A percentile compares a stretch with the other conserved stretches of the same genome.
Conservation (phyloP, 2,797 vertebrate species). For the Prunella strophiata region DNA sequence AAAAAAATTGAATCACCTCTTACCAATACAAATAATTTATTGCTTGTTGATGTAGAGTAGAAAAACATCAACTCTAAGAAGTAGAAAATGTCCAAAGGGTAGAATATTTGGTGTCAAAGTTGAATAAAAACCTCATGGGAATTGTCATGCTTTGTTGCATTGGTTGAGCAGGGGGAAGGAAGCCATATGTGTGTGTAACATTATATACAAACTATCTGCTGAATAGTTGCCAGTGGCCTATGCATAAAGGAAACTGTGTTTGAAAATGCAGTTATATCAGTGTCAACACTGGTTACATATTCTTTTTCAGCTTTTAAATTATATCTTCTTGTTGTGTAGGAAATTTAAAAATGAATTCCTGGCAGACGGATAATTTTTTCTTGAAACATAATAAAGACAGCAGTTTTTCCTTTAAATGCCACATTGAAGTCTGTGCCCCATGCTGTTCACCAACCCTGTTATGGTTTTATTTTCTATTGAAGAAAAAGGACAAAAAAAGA, state of each 20-base stretch:
- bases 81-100: not conserved
- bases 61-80: not conserved
- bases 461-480: constrained; percentile 63
- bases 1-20: rapidly evolving
- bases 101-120: not conserved
- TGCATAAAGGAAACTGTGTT: not conserved
- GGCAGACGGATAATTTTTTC: constrained; percentile 41
- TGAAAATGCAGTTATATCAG: not conserved
- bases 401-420: constrained; percentile 55
- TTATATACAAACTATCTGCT: not conserved
- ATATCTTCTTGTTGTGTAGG: not conserved
- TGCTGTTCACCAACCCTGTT: constrained; percentile 62
- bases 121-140: not conserved
- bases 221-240: not conserved
- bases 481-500: constrained; percentile 62
- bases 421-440: constrained; percentile 16
- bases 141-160: not conserved
- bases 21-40: not conserved
- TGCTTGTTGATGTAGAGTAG: not conserved
- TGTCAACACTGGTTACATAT: not conserved
- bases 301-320: constrained; percentile 25
- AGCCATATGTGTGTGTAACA: rapidly evolving
- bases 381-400: constrained; percentile 34
- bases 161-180: not conserved
- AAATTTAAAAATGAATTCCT: constrained; percentile 20